Base-by-base conservation (phyloP, 92 coral and sea anemone genomes). In the Desmophyllum pertusum region DNA sequence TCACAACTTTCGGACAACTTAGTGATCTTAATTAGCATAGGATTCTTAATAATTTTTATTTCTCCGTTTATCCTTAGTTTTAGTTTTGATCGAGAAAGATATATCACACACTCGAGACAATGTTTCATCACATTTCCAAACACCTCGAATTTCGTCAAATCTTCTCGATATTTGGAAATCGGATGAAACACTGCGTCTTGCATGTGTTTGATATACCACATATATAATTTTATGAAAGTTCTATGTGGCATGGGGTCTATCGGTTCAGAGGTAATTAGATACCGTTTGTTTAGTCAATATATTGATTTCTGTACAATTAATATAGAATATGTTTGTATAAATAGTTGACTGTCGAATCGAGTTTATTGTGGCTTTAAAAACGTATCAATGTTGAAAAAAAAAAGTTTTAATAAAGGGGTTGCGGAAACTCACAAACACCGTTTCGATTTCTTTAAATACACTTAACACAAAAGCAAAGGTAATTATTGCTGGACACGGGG, bases 381-480 rank as follows among this genome's bases (percentile, higher is more conserved):
- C 11, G n/a, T n/a, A n/a, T n/a, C n/a, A n/a, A n/a, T 7, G 42
- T 33, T 25, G 2, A 37, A 67, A 67, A 19, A 66, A 31, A 66
- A n/a, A n/a, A 66, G 71, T 35, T 66, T 66, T 66, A 35, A 11
- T 41, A 8, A 73, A 30, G n/a, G 19, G 33, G 35, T 55, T 57
- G 81, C 81, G 48, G 14, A 57, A 77, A 36, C 67, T 37, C 38
- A 4, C 38, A 39, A 36, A 23, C 69, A 57, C 23, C 13, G 39
- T 13, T 37, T 75, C 31, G 61, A 75, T 75, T 33, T 75, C 43
- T 36, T 33, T 57, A 18, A 36, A 4, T 13, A 21, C 4, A 55
- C 9, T 15, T 25, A n/a, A 77, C 35, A 77, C 81, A 77, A 77
- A 55, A 36, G 77, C 69, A 38, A 59, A 77, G n/a, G 45, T 37